Evolutionary conservation across 2,888 invertebrate genomes (phyloP), one percentile per base, ranked within the genome.

Genomic region (Luperina nickerlii): DNA sequence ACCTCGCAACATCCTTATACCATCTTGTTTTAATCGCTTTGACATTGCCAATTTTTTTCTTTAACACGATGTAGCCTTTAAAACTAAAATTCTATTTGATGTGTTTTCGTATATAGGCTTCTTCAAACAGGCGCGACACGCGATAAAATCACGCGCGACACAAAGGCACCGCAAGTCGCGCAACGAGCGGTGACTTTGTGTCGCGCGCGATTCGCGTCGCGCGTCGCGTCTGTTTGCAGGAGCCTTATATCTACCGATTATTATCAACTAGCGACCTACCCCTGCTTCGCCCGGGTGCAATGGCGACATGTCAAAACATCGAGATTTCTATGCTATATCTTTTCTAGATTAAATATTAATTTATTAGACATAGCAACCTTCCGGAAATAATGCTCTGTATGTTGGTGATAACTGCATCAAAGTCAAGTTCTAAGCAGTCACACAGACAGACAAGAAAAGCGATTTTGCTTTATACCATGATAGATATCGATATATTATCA

Each of bases 1-100:
- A n/a, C 51, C 79, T 79, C 11, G 72, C 32, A 38, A 15, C 42
- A n/a, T 71, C 42, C n/a, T 32, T 54, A 48, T 15, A 78, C 7
- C n/a, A 42, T 62, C 48, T 51, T 27, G 57, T 79, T 78, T 60
- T 7, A 45, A 57, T 20, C n/a, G n/a, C 63, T 66, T 66, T 78
- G 57, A 78, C 67, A 51, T 62, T 68, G 79, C 60, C 68, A 48
- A 78, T 20, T 27, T 18, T 66, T 20, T 38, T 78, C 11, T 48
- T 48, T 38, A 48, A 38, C 48, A 60, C 45, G 32, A 32, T 32
- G 20, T 32, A 45, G 20, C 65, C 54, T 66, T 38, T n/a, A 45
- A 54, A 54, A 32, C 4, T 32, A 51, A 42, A 27, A 76, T 18
- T 42, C 11, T 11, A 51, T 38, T 13, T 51, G 13, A 48, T 27